phyloP scores from a whole-genome alignment of 2,888 invertebrate species.

The Aspidiotus rigidus region DNA sequence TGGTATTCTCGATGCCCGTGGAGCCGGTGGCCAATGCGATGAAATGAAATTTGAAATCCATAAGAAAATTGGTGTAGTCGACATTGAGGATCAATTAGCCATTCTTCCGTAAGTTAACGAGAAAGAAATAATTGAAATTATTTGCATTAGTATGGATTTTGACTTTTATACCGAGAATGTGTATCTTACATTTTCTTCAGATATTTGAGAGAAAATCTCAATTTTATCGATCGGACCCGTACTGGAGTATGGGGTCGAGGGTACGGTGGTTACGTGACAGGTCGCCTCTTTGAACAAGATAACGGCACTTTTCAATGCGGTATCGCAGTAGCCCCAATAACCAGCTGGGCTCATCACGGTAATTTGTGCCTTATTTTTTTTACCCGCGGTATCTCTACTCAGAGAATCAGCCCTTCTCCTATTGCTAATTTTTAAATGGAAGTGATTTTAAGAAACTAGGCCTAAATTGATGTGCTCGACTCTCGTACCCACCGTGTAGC shows the following conservation, averaged over 20 bases:
- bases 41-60: constrained; percentile 52
- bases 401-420: no score
- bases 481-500: no score
- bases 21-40: constrained; percentile 76
- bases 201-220: constrained; percentile 67
- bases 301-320: constrained; percentile 72
- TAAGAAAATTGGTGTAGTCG: constrained; percentile 51
- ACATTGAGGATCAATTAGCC: constrained; percentile 56
- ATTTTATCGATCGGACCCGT: constrained; percentile 69
- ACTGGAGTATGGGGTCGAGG: constrained; percentile 81
- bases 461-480: no score
- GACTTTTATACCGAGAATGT: not conserved
- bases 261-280: constrained; percentile 78
- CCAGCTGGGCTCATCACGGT: constrained; percentile 57
- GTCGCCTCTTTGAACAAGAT: constrained; percentile 70
- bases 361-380: constrained; percentile 27
- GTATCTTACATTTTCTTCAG: constrained; percentile 39
- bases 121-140: not conserved
- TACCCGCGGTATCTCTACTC: not conserved
- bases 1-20: constrained; percentile 80
- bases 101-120: constrained; percentile 40
- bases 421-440: no score
- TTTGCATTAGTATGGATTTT: not conserved
- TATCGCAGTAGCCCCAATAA: constrained; percentile 76
- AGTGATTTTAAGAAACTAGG: no score